Base-by-base conservation (phyloP, 2,113 vertebrate genomes). In the Oncorhynchus nerka region DNA sequence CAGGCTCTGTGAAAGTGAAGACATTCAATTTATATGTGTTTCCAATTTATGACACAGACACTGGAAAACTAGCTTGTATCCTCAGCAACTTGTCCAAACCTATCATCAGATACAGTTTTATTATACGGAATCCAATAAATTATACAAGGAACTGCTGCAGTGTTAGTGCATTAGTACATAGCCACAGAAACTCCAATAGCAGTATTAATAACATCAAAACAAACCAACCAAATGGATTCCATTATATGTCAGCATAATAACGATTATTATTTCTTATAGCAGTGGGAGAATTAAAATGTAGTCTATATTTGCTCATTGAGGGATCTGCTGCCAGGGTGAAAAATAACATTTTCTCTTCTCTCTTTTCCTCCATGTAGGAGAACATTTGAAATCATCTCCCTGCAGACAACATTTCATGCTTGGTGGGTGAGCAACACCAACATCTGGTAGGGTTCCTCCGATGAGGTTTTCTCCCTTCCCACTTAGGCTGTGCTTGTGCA, bases 351-450 rank as follows among this genome's bases (percentile, higher is more conserved):
- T 39, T 24, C 57, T 73, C 9, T 11, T 45, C 39, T 45, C 9
- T 45, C 2, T 39, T 22, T 20, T 85, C 86, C 82, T 45, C 74
- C 74, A 76, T 71, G 77, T 82, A 79, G 88, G 79, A 85, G 79
- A 76, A 87, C 89, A 91, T 89, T 90, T 90, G 89, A 90, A 92
- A 92, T 92, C 80, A 88, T 89, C 84, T 91, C 89, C 91, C 89
- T 49, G 80, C 84, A 90, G 91, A 90, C 89, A 86, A 79, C 89
- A 92, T 91, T 90, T 92, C 89, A 92, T 86, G 90, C 90, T 90
- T 84, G 81, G 86, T 86, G 90, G 88, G 84, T 88, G 88, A 90
- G 89, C 90, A 89, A 85, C 86, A 86, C 78, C 62, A 84, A 89
- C 90, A 92, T 92, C 89, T 93, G 90, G 86, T 88, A 81, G 86